phyloP scores from a whole-genome alignment of 2,888 invertebrate genomes.

The Drosophila buzzatii region DNA sequence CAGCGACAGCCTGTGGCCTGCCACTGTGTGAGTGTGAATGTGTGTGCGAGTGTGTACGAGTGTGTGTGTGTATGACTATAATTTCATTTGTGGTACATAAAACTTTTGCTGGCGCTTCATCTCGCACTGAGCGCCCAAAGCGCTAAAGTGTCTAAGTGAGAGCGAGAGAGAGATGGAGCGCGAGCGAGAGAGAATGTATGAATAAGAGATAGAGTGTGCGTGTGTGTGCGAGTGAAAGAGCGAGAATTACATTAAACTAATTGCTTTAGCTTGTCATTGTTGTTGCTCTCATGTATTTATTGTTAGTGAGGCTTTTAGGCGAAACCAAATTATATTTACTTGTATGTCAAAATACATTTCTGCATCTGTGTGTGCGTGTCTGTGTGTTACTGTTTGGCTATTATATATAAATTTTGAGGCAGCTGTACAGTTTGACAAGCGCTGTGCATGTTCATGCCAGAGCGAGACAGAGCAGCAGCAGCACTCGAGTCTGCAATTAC shows the following conservation, averaged over 20 bases:
- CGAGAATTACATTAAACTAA: slow-evolving; percentile 77
- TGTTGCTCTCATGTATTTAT: slow-evolving; percentile 55
- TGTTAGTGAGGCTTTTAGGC: slow-evolving; percentile 60
- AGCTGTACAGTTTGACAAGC: slow-evolving; percentile 34
- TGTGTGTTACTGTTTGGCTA: slow-evolving; percentile 25
- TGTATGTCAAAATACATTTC: slow-evolving; percentile 54
- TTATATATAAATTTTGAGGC: slow-evolving; percentile 39
- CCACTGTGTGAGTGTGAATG: slow-evolving; percentile 22
- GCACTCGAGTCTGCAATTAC: slow-evolving; percentile 50
- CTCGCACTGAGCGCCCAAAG: slow-evolving; percentile 44
- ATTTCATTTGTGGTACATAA: slow-evolving; percentile 80
- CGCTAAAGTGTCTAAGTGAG: slow-evolving; percentile 24
- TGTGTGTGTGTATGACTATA: slow-evolving; percentile 56
- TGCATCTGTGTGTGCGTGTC: not conserved
- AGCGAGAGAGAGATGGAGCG: not conserved
- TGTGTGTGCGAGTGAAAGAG: slow-evolving; percentile 17
- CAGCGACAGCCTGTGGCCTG: slow-evolving; percentile 69
- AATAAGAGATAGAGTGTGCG: slow-evolving; percentile 3
- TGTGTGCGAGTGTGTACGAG: slow-evolving; percentile 14
- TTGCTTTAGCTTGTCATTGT: slow-evolving; percentile 78
- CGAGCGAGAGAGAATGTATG: slow-evolving; percentile 5
- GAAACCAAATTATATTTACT: slow-evolving; percentile 72
- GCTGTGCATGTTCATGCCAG: not conserved
- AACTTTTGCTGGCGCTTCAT: slow-evolving; percentile 69
- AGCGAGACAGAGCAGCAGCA: slow-evolving; percentile 2